These are phyloP conservation scores for Cerastoderma edule DNA, from an alignment of 2,888 invertebrate genomes.

Conservation along the genomic window DNA sequence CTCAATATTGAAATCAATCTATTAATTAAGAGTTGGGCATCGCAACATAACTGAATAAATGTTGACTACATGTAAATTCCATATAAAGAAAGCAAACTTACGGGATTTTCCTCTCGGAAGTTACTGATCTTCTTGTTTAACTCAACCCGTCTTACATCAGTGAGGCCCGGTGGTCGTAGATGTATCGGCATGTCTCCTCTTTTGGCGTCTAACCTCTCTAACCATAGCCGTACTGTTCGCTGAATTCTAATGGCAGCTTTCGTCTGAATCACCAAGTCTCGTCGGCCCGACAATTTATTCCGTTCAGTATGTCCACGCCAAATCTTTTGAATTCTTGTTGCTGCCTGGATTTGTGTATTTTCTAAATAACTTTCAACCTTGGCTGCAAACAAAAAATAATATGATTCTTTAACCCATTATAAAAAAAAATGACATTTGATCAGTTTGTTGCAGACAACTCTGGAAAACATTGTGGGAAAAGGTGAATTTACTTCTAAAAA, in stretches of 20 bases:
- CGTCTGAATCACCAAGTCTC: constrained; percentile 60
- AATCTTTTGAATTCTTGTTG: constrained; percentile 78
- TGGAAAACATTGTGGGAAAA: no score
- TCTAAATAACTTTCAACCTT: constrained; percentile 78
- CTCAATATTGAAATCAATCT: no score
- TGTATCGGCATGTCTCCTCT: constrained; percentile 75
- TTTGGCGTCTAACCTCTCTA: constrained; percentile 70
- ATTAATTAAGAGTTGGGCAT: no score
- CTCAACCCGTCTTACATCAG: constrained; percentile 79
- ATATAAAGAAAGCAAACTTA: constrained; percentile 61
- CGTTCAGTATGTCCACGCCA: constrained; percentile 79
- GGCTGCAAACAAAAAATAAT: constrained; percentile 61
- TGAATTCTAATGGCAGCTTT: constrained; percentile 81
- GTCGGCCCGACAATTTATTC: constrained; percentile 62
- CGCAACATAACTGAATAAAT: no score
- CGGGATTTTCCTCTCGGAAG: constrained; percentile 78
- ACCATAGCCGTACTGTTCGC: constrained; percentile 78
- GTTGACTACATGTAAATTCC: no score
- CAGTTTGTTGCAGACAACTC: no score
- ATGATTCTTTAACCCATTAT: neutral
- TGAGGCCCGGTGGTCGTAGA: constrained; percentile 80
- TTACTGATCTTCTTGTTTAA: constrained; percentile 77
- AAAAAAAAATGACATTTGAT: no score
- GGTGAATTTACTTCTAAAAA: no score
- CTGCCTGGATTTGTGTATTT: constrained; percentile 77